These are phyloP conservation scores for Corvus moneduloides DNA, from an alignment of 2,113 vertebrate genomes.

Conservation along the genomic window DNA sequence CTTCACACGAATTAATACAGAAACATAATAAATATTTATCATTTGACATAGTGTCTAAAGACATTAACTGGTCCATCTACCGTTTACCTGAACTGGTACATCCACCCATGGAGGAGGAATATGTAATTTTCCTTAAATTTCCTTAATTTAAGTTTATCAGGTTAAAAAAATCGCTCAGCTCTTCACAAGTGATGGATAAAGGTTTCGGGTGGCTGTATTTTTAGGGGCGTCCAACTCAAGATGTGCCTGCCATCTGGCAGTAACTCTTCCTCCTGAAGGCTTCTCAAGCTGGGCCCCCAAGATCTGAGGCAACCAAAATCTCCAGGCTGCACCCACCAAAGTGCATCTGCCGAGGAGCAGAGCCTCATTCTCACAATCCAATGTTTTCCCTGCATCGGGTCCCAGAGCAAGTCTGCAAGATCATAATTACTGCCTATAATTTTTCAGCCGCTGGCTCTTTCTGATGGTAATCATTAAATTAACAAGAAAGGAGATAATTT, in stretches of 20 bases:
- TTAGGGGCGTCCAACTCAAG: neutral
- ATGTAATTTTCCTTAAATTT: neutral
- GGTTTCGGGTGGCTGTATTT: rapidly evolving
- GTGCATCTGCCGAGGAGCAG: neutral
- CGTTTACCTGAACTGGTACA: neutral
- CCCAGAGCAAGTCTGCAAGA: neutral
- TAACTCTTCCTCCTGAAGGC: neutral
- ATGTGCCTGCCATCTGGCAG: neutral
- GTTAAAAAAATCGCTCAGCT: neutral
- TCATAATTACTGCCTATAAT: conserved; percentile 19
- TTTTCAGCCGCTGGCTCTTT: neutral
- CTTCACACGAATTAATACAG: conserved; percentile 5
- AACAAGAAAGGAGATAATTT: conserved; percentile 50
- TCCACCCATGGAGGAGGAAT: neutral
- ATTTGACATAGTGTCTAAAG: neutral
- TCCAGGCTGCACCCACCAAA: neutral
- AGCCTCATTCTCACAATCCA: neutral
- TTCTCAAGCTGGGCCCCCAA: neutral
- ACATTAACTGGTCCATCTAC: neutral
- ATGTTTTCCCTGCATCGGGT: neutral
- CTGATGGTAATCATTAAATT: conserved; percentile 24
- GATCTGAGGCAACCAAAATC: neutral
- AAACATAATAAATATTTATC: conserved; percentile 47
- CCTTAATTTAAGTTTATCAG: neutral
- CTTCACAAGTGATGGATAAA: rapidly evolving